phyloP scores from a whole-genome alignment of 1,140 invertebrate species.

The Tribolium castaneum region DNA sequence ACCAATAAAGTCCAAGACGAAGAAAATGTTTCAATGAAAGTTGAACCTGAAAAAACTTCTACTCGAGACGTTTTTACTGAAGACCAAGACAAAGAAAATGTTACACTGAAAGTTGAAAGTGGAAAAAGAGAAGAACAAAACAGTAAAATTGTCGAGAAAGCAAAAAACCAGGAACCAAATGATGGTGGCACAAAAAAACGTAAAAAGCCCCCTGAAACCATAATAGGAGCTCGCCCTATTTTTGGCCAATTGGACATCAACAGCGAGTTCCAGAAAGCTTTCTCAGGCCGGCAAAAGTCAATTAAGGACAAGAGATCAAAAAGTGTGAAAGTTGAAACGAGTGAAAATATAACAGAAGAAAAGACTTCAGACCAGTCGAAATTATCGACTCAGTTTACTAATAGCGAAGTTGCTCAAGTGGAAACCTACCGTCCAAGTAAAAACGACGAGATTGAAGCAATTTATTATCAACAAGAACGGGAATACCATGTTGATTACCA shows the following conservation, averaged over 20 bases:
- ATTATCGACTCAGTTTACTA: constrained; percentile 51
- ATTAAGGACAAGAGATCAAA: constrained; percentile 45
- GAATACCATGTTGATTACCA: constrained; percentile 60
- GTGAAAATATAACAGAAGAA: constrained; percentile 40
- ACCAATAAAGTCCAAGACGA: neutral
- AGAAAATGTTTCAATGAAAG: neutral
- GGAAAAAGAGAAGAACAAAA: too few species aligned
- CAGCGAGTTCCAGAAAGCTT: constrained; percentile 61
- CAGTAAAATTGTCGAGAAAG: too few species aligned
- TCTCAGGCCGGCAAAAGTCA: constrained; percentile 56
- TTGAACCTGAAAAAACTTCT: neutral
- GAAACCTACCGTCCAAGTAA: constrained; percentile 53
- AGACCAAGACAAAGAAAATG: neutral
- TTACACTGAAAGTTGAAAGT: neutral
- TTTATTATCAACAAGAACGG: constrained; percentile 58
- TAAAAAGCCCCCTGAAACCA: constrained; percentile 61
- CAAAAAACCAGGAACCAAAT: neutral
- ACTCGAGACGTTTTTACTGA: too few species aligned
- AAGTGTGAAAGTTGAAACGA: constrained; percentile 43
- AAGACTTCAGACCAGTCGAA: constrained; percentile 40
- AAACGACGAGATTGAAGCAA: constrained; percentile 60
- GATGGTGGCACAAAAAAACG: constrained; percentile 31
- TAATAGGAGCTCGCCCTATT: constrained; percentile 62
- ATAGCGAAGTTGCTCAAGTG: constrained; percentile 56
- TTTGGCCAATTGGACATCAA: constrained; percentile 62